Base-by-base conservation (phyloP, 1,140 invertebrate genomes). In the Hyles euphorbiae region DNA sequence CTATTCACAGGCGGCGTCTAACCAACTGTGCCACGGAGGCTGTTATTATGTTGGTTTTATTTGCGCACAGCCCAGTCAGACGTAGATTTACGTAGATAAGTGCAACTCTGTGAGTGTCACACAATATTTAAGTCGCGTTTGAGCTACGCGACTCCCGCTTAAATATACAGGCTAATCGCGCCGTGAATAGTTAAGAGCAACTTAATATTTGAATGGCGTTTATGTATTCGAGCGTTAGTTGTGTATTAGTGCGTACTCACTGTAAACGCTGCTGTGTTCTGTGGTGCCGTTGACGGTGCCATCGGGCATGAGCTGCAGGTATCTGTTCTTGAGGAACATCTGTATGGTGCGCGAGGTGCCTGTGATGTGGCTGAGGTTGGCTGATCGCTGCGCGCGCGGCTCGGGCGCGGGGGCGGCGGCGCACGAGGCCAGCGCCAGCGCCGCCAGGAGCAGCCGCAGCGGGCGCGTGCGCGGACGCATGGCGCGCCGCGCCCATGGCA, bases 281-380 rank as follows among this genome's bases (percentile, higher is more conserved):
- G 90, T 91, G 75, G 94, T 94, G 56, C 94, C 94, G 87, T 94
- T 95, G 78, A 96, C 94, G 62, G 93, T 94, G 72, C 94, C 94
- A 86, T 95, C 94, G 49, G 94, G 93, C 80, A 94, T 76, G 56
- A 96, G 90, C 86, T 95, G 94, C 62, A 96, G 90, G 78, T 94
- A 93, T 60, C 92, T 90, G 87, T 95, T 94, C 83, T 94, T 95
- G 78, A 96, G 92, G 87, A 93, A 94, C 91, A 96, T 92, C 83
- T 94, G 93, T 70, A 95, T 95, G 73, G 94, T 95, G 58, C 94
- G 90, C 22, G 92, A 92, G 32, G 92, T 91, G 72, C 94, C 94
- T 22, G 91, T 93, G 75, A 94, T 93, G 80, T 94, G 92, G 60
- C 93, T 94, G 72, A 95, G 89, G 89, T 94, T 93, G 74, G 94